Base-by-base conservation (phyloP, 2,797 vertebrate species). In the Ceryle rudis region DNA sequence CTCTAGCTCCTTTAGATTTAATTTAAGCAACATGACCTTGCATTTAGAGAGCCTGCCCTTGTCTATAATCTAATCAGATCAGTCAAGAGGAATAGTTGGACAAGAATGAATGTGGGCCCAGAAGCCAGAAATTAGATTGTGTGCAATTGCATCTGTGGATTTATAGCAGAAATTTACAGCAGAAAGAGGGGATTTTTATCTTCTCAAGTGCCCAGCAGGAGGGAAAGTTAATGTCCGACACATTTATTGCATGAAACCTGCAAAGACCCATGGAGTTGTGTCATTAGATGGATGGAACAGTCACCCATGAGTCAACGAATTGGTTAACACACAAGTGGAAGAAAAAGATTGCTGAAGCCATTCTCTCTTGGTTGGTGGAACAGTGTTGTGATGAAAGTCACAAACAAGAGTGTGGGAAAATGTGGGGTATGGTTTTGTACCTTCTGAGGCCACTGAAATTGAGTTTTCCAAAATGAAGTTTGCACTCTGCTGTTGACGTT, bases 11-110 rank as follows among this genome's bases (percentile, higher is more conserved):
- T 96, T 86, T 87, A 71, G 88, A 95, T 96, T 96, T 90, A 93
- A 97, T 97, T 97, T 95, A 74, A 95, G 74, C 44, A 82, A 41
- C 74, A 64, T 69, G 91, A 95, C 93, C 96, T 96, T 97, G 90
- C 67, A 89, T 95, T 96, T 95, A 82, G 67, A 82, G 49, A 3
- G 9, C 57, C 78, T 95, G 86, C 86, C 95, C 93, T 97, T 92
- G 90, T 85, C 88, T 92, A 39, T 95, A 96, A 97, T 92, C 83
- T 87, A 94, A 96, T 97, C 93, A 89, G 42, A 41, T 94, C 88
- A 82, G 91, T 95, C 83, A 94, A 92, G 94, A 93, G 83, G 78
- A 95, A 73, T 86, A 80, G 83, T 95, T 94, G 74, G 94, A 96
- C 91, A 93, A 90, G 74, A 83, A 94, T 92, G 81, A 90, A 96